Base-by-base conservation (phyloP, 2,113 vertebrate genomes). In the Pseudonaja textilis region DNA sequence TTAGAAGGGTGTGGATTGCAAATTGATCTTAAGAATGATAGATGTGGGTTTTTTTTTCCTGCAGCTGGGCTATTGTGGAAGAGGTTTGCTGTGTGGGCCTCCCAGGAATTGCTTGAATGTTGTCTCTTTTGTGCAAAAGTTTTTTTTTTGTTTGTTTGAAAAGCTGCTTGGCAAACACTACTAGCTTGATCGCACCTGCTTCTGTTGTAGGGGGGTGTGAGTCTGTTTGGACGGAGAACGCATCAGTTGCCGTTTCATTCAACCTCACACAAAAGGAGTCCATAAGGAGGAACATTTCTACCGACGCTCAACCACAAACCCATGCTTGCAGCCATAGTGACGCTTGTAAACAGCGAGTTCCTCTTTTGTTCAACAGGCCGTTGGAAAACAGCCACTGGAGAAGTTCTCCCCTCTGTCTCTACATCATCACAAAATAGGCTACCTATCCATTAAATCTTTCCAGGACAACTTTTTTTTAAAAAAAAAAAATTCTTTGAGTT, bases 141-240 rank as follows among this genome's bases (percentile, higher is more conserved):
- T 50, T 96, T 97, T 98, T 96, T 45, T 45, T 5, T n/a, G n/a
- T n/a, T 45, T 45, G 56, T 97, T 90, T 92, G 96, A 91, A 96
- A 97, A 96, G 95, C 96, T 94, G 87, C 97, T 98, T 97, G 97
- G 97, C 97, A 97, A 98, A 97, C 97, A 98, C 97, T 97, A 95
- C 94, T 93, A 90, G 90, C 96, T 97, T 1, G 1, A 89, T 81
- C 97, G 97, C 98, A 98, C 98, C 98, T 99, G 98, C 97, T 98
- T 95, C 97, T 97, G 94, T 96, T 96, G 95, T 93, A 94, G 89
- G 45, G 93, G 55, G 69, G 18, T 81, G 64, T 39, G 45, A 88
- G 61, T 87, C 94, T 94, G 90, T 64, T 92, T 88, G 96, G 95
- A 95, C 97, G 96, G 96, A 93, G 89, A 95, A 95, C 93, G 93